phyloP scores from a whole-genome alignment of 1,140 invertebrate genomes.

The Aleiodes sp. region DNA sequence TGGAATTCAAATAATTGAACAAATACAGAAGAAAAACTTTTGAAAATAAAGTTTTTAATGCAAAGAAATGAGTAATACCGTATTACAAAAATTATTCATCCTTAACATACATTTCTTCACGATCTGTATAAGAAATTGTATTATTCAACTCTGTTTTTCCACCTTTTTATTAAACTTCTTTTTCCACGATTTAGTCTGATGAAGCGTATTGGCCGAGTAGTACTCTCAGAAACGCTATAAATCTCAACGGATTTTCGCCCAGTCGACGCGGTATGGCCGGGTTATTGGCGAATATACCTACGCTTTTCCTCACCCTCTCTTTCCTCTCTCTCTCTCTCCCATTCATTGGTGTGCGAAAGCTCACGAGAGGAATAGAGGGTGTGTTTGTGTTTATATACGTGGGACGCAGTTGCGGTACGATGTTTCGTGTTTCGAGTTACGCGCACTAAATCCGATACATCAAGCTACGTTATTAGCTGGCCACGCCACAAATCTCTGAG shows the following conservation, averaged over 20 bases:
- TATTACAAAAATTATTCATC: no score
- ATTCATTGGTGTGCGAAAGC: background rate
- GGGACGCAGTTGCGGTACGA: conserved; percentile 15
- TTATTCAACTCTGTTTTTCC: no score
- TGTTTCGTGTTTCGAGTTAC: conserved; percentile 16
- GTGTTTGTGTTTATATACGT: conserved; percentile 12
- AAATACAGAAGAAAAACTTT: no score
- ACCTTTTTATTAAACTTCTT: no score
- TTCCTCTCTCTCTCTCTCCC: background rate
- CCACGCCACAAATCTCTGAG: conserved; percentile 8
- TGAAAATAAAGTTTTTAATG: no score
- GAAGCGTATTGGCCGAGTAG: conserved; percentile 5
- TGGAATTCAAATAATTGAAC: no score
- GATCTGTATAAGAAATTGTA: no score
- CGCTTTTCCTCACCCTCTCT: background rate
- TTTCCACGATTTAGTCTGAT: conserved; percentile 2
- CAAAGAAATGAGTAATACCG: no score
- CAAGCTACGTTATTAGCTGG: conserved; percentile 14
- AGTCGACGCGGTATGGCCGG: conserved; percentile 8
- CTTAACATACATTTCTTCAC: no score
- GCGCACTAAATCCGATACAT: conserved; percentile 11
- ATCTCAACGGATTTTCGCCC: conserved; percentile 13
- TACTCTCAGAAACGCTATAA: conserved; percentile 9
- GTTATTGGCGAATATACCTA: conserved; percentile 6
- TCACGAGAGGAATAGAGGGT: background rate